Base-by-base conservation (phyloP, 2,888 invertebrate genomes). In the Watsonalla cultraria region DNA sequence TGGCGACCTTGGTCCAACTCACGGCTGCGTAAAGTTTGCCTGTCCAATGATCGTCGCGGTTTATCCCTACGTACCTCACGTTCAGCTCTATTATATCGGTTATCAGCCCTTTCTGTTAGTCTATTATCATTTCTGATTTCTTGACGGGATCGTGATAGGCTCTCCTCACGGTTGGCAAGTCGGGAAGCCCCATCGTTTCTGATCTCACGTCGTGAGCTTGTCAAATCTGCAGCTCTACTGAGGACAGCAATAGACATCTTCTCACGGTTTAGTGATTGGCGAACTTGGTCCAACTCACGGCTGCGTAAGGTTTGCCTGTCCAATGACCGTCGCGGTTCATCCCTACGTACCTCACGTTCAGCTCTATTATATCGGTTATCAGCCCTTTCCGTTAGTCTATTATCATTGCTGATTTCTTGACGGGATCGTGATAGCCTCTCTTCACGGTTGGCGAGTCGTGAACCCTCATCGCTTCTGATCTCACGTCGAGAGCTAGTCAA, bases 151-250 rank as follows among this genome's bases (percentile, higher is more conserved):
- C 42, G 42, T 11, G 42, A 42, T 13, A 48, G 35, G 8, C 13
- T 37, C 8, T 37, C 48, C 6, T 9, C 9, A 47, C 34, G 35
- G 13, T 33, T 37, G 9, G 37, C 9, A 9, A 8, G 37, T 37
- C 48, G 13, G 5, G 37, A 49, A 49, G 35, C 35, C 9, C 37
- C 37, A 9, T 49, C 37, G 15, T 37, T 15, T 9, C 14, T 11
- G 9, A 37, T 9, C 7, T 48, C 37, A 14, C 37, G 47, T 34
- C n/a, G 48, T 11, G 13, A 34, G 34, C 35, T 48, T 7, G 15
- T 37, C 11, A 15, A 15, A n/a, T n/a, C n/a, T n/a, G 8, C 35
- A 13, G 64, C 59, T 37, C 53, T 53, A 6, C 45, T 50, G 59
- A 54, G 46, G 14, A 9, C 37, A 39, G n/a, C 34, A 37, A 42